These are phyloP conservation scores for Macropus fuliginosus DNA, from an alignment of 2,797 vertebrate genomes.

Conservation along the genomic window DNA sequence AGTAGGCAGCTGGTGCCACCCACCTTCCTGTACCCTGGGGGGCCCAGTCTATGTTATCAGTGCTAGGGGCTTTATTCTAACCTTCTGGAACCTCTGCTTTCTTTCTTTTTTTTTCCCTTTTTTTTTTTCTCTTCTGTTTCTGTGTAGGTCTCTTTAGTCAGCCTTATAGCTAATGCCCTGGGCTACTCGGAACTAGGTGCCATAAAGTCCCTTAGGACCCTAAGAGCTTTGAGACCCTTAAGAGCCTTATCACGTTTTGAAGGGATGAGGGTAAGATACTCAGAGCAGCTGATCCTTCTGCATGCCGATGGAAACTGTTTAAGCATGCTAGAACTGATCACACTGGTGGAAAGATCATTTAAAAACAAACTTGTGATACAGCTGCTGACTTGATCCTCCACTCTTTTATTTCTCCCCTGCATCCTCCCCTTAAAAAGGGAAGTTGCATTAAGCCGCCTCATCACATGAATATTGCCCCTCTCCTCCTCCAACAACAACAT, in stretches of 20 bases:
- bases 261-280: slow-evolving; percentile 99
- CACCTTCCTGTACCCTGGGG: slow-evolving; percentile 76
- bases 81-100: slow-evolving; percentile 97
- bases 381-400: slow-evolving; percentile 88
- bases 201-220: slow-evolving; percentile 99
- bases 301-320: slow-evolving; percentile 95
- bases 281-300: slow-evolving; percentile 96
- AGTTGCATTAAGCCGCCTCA: slow-evolving; percentile 94
- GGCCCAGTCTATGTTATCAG: slow-evolving; percentile 83
- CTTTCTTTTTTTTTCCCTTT: slow-evolving; percentile 86
- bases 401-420: slow-evolving; percentile 76
- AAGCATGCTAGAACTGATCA: slow-evolving; percentile 99
- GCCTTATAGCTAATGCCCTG: slow-evolving; percentile 99
- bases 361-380: slow-evolving; percentile 92
- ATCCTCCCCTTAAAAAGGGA: slow-evolving; percentile 83
- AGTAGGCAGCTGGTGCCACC: slow-evolving; percentile 91
- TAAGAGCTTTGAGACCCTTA: slow-evolving; percentile 99
- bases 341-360: slow-evolving; percentile 87
- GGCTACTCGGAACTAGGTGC: slow-evolving; percentile 99
- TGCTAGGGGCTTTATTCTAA: slow-evolving; percentile 94
- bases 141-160: slow-evolving; percentile 99
- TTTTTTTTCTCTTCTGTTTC: slow-evolving; percentile 91
- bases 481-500: slow-evolving; percentile 77
- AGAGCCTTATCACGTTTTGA: slow-evolving; percentile 99
- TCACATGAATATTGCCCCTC: slow-evolving; percentile 88